These are phyloP conservation scores for Cossypha dichroa DNA, from an alignment of 2,797 vertebrate species.

Conservation along the genomic window DNA sequence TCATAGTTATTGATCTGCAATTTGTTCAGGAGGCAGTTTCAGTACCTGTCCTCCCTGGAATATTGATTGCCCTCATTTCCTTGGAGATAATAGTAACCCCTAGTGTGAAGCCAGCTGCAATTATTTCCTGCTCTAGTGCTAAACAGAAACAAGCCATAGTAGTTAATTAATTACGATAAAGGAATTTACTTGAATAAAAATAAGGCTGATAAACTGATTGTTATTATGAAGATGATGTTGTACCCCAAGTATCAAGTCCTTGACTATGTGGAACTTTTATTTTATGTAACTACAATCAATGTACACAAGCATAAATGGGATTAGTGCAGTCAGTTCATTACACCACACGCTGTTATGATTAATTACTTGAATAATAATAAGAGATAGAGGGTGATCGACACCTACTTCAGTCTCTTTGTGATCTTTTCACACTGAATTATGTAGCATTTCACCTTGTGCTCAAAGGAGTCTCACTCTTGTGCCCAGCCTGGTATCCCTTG, in stretches of 20 bases:
- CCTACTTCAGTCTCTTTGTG: fast-evolving
- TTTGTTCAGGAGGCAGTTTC: neutral
- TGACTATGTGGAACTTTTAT: neutral
- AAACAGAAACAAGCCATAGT: neutral
- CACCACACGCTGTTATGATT: neutral
- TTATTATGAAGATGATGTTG: neutral
- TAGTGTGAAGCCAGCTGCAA: neutral
- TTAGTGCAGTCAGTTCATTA: neutral
- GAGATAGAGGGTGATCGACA: neutral
- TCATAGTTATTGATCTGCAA: neutral
- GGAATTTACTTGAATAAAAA: neutral
- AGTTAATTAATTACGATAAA: neutral
- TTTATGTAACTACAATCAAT: neutral
- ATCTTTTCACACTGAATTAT: neutral
- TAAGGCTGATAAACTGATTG: neutral
- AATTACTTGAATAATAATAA: neutral
- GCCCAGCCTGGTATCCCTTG: neutral
- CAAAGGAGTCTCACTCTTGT: neutral
- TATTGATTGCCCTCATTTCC: constrained; percentile 16
- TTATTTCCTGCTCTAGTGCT: neutral
- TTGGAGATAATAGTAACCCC: neutral
- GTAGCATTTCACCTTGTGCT: neutral
- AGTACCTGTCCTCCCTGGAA: neutral
- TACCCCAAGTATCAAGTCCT: neutral
- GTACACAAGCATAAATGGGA: neutral